Evolutionary conservation across 2,113 vertebrate species (phyloP).

Genomic region (Saccopteryx bilineata): DNA sequence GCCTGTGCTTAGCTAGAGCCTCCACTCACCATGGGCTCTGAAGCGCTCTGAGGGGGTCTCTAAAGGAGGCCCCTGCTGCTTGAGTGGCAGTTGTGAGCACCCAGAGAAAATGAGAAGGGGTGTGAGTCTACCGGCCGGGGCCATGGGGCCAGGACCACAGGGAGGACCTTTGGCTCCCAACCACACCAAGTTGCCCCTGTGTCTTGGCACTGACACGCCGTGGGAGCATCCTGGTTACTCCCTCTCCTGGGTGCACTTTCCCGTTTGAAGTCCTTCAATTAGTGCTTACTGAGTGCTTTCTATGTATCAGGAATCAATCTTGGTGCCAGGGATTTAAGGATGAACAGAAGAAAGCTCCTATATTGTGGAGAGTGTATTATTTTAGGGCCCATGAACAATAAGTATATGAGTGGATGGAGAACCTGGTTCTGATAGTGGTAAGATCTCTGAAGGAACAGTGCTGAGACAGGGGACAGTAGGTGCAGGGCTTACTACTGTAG

Average conservation of each 20-base stretch:
- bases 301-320: background rate
- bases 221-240: background rate
- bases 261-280: accelerated
- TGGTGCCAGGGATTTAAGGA: background rate
- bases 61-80: background rate
- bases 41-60: no score
- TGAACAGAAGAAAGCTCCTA: background rate
- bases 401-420: no score
- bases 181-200: background rate
- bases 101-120: background rate
- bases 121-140: background rate
- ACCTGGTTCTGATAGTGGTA: background rate
- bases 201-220: background rate
- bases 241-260: background rate
- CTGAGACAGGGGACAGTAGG: background rate
- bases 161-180: background rate
- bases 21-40: background rate
- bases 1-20: background rate
- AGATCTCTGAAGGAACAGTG: no score
- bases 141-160: background rate
- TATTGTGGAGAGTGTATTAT: background rate
- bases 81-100: no score
- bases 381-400: background rate
- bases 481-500: background rate
- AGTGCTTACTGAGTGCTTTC: no score